A percentile compares a stretch with the other conserved stretches of the same genome.
These are phyloP conservation scores for Kradibia gibbosae DNA, from an alignment of 1,140 invertebrate genomes.

Conservation along the genomic window DNA sequence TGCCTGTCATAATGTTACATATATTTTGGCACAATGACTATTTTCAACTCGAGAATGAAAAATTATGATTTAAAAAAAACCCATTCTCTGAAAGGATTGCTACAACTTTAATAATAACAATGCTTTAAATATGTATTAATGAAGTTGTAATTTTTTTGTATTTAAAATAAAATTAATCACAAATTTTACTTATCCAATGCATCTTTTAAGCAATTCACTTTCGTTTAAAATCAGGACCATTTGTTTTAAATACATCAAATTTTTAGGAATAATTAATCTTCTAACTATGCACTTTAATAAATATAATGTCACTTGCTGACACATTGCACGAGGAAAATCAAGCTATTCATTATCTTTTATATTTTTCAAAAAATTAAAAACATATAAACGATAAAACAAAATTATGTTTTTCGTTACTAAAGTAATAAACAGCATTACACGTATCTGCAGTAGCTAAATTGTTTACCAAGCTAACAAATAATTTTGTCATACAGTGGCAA, in stretches of 20 bases:
- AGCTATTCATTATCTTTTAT: background rate
- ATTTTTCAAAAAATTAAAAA: background rate
- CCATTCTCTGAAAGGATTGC: background rate
- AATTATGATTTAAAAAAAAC: background rate
- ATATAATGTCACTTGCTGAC: background rate
- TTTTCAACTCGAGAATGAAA: background rate
- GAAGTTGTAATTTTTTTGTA: no score
- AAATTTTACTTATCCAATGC: no score
- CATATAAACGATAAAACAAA: background rate
- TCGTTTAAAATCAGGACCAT: no score
- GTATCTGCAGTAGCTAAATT: background rate
- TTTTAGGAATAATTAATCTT: no score
- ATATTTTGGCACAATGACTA: conserved; percentile 6
- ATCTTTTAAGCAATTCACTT: no score
- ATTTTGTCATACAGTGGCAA: background rate
- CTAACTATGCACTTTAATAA: no score
- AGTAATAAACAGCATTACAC: background rate
- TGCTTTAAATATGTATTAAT: no score
- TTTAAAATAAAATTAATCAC: no score
- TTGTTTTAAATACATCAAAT: no score
- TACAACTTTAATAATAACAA: background rate
- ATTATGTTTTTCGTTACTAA: background rate
- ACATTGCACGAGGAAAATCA: background rate
- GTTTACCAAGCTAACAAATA: background rate
- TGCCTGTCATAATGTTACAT: background rate